phyloP scores from a whole-genome alignment of 1,140 invertebrate genomes.

The Pomacea maculata region DNA sequence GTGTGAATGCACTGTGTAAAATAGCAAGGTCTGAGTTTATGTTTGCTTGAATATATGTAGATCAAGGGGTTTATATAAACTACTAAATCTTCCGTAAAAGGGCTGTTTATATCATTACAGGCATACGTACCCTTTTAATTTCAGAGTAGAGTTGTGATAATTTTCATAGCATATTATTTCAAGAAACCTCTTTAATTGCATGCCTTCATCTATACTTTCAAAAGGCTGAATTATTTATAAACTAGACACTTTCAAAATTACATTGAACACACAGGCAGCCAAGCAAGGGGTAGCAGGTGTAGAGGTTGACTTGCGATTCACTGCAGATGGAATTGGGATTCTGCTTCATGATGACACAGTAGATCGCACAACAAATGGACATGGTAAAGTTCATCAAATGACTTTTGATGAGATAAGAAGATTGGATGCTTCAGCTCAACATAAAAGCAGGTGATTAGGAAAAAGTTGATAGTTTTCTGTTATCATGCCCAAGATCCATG shows the following conservation, averaged over 20 bases:
- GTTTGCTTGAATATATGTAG: too few species aligned
- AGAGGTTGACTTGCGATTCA: constrained; percentile 81
- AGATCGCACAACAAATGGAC: constrained; percentile 74
- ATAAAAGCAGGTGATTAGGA: constrained; percentile 45
- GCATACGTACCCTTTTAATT: constrained; percentile 7
- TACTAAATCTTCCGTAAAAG: neutral
- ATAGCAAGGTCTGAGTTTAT: too few species aligned
- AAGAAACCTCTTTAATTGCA: neutral
- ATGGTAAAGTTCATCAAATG: constrained; percentile 69
- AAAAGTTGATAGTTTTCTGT: too few species aligned
- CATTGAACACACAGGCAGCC: constrained; percentile 50
- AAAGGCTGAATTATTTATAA: neutral
- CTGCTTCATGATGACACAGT: constrained; percentile 79
- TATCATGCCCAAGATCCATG: too few species aligned
- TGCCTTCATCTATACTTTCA: constrained; percentile 8
- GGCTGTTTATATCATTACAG: neutral
- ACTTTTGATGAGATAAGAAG: constrained; percentile 72
- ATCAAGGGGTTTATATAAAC: too few species aligned
- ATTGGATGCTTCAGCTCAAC: constrained; percentile 73
- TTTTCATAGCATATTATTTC: too few species aligned
- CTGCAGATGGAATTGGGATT: constrained; percentile 77
- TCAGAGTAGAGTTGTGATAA: neutral
- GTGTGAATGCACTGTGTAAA: neutral
- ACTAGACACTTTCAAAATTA: neutral
- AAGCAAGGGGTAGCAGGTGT: constrained; percentile 75